Conservation (phyloP, 1,140 invertebrate species). For the Drosophila lini region DNA sequence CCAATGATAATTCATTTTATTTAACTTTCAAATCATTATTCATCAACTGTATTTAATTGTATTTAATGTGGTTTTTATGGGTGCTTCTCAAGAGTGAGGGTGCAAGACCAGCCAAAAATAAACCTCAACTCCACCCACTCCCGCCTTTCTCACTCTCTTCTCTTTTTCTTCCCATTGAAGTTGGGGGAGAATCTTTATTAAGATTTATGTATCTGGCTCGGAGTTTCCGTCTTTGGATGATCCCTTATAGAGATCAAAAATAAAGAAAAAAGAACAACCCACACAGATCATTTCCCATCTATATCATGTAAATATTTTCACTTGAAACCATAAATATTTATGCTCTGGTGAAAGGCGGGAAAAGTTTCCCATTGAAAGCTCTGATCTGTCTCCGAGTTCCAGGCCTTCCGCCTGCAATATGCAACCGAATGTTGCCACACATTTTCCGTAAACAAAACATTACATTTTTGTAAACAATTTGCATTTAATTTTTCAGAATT, state of each 20-base stretch:
- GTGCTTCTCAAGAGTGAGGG: constrained; percentile 1
- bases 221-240: constrained; percentile 26
- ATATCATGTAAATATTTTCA: constrained; percentile 65
- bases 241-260: constrained; percentile 16
- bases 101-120: constrained; percentile 25
- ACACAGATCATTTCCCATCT: constrained; percentile 37
- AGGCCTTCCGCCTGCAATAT: constrained; percentile 27
- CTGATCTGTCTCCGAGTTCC: constrained; percentile 6
- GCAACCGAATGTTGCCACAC: constrained; percentile 52
- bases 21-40: constrained; percentile 29
- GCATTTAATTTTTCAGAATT: constrained; percentile 85
- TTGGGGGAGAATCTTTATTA: constrained; percentile 51
- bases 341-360: constrained; percentile 40
- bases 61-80: constrained; percentile 30
- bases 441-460: constrained; percentile 36
- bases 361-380: constrained; percentile 32
- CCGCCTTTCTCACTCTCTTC: neutral
- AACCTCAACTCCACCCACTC: constrained; percentile 14
- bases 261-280: constrained; percentile 9
- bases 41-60: constrained; percentile 36
- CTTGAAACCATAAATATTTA: constrained; percentile 69
- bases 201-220: constrained; percentile 57
- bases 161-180: neutral
- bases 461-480: constrained; percentile 23
- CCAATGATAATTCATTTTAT: constrained; percentile 17